These are phyloP conservation scores for Nineta flava DNA, from an alignment of 2,888 invertebrate genomes.

Conservation along the genomic window DNA sequence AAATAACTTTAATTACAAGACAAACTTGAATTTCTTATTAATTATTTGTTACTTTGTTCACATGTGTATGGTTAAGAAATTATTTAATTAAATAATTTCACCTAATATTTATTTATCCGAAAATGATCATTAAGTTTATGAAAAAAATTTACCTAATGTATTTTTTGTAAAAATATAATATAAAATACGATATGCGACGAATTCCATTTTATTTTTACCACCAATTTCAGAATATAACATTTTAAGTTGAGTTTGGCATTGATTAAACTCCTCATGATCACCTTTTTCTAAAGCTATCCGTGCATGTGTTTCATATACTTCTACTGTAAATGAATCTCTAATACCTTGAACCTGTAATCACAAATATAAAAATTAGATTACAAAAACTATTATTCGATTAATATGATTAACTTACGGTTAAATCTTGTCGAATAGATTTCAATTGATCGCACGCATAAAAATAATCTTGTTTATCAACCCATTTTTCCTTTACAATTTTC, in stretches of 20 bases:
- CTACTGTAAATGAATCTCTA: slow-evolving; percentile 85
- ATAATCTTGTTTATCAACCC: slow-evolving; percentile 85
- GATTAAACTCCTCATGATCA: slow-evolving; percentile 98
- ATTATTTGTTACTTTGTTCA: too few species aligned
- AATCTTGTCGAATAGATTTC: slow-evolving; percentile 95
- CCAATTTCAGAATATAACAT: slow-evolving; percentile 78
- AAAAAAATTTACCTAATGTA: slow-evolving; percentile 57
- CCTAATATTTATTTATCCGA: slow-evolving; percentile 5
- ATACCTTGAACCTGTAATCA: slow-evolving; percentile 78
- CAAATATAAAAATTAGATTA: slow-evolving; percentile 4
- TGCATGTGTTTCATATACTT: slow-evolving; percentile 98
- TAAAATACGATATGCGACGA: slow-evolving; percentile 89
- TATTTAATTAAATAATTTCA: too few species aligned
- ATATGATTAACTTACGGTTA: slow-evolving; percentile 56
- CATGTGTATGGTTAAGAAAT: too few species aligned
- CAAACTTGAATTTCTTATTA: too few species aligned
- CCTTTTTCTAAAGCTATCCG: slow-evolving; percentile 94
- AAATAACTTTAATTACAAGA: too few species aligned
- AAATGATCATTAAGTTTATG: slow-evolving; percentile 5
- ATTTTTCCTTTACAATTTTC: slow-evolving; percentile 78
- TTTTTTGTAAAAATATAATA: slow-evolving; percentile 98
- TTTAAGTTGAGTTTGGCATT: slow-evolving; percentile 96
- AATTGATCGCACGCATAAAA: slow-evolving; percentile 96
- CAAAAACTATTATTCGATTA: background rate
- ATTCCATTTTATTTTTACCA: slow-evolving; percentile 69